Base-by-base conservation (phyloP, 1,140 invertebrate genomes). In the Bactericera cockerelli region DNA sequence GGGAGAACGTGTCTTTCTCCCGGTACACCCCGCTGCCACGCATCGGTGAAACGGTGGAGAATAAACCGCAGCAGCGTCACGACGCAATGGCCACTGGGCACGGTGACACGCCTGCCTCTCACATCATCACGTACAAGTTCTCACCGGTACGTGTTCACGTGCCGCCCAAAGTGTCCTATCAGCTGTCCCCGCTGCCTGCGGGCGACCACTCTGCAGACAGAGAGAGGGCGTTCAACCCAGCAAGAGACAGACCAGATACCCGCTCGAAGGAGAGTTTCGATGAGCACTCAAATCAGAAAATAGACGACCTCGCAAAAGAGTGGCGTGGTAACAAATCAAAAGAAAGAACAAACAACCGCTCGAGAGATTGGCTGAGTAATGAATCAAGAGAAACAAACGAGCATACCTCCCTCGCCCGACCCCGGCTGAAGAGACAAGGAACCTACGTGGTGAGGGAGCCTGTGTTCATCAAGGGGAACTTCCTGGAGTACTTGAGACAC, bases 1-100 rank as follows among this genome's bases (percentile, higher is more conserved):
- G 42, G 19, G 42, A 49, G 6, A 49, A 49, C 42, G 42, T 49
- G 22, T 49, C 42, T n/a, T 49, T 49, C 42, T 49, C 42, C n/a
- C n/a, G 42, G 19, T 49, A 49, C 22, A 49, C 42, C 6, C 42
- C 42, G 3, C 42, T 49, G 8, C 42, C 42, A 8, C n/a, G 42
- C 4, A 49, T 49, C 3, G 42, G 42, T 4, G 42, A 49, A 49
- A 16, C 19, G 8, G 22, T n/a, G 3, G 42, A 49, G 19, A 3
- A 19, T 6, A n/a, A 10, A n/a, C 4, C 42, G n/a, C 3, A 49
- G n/a, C 3, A 16, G n/a, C n/a, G 4, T 8, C n/a, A 4, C 22
- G 3, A 3, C 8, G 3, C 4, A 6, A 3, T 8, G 3, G n/a
- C n/a, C 4, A 49, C n/a, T 4, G 4, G 4, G 3, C 6, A 16